Evolutionary conservation across 2,888 invertebrate species (phyloP), one percentile per base, ranked within the genome.

Genomic region (Phragmatobia fuliginosa): DNA sequence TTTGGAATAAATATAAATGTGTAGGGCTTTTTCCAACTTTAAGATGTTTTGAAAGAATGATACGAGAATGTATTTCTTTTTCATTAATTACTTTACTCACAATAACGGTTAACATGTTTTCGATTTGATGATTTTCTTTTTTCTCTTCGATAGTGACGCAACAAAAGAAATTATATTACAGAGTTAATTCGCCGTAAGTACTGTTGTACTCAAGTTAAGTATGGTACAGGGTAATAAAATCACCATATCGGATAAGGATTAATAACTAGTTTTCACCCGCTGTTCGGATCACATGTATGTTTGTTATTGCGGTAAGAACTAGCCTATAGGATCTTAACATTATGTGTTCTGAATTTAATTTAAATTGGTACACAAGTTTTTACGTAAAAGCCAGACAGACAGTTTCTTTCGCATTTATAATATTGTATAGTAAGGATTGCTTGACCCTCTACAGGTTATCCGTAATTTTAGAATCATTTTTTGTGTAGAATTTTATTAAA

Each of bases 1-100:
- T 60, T 63, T 25, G 70, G 78, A 81, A 85, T 83, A 84, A 84
- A 86, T 83, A 87, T 81, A 81, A 85, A 87, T 85, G 79, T 16
- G 25, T 60, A 62, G 70, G 75, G 75, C 74, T 78, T 75, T 32
- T 32, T 78, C 73, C 70, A 75, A 61, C 58, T 73, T 62, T 58
- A 14, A 49, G n/a, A 25, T 21, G 5, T 45, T 58, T 56, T 25
- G 3, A 32, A 32, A 32, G n/a, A 25, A 49, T 45, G 4, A 49
- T 33, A 45, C 32, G 49, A n/a, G 32, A 28, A 31, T 6, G 41
- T 11, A 21, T 41, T 56, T 10, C 5, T 28, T 28, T 16, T 28
- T 11, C 16, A 16, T 14, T 14, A 3, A n/a, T 14, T 25, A 11
- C 0, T 11, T 52, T 11, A 25, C 11, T 25, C 14, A 11, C 25